Evolutionary conservation across 2,113 vertebrate species (phyloP), one percentile per base, ranked within the genome.

Genomic region (Gnathonemus echidnorhynchus): DNA sequence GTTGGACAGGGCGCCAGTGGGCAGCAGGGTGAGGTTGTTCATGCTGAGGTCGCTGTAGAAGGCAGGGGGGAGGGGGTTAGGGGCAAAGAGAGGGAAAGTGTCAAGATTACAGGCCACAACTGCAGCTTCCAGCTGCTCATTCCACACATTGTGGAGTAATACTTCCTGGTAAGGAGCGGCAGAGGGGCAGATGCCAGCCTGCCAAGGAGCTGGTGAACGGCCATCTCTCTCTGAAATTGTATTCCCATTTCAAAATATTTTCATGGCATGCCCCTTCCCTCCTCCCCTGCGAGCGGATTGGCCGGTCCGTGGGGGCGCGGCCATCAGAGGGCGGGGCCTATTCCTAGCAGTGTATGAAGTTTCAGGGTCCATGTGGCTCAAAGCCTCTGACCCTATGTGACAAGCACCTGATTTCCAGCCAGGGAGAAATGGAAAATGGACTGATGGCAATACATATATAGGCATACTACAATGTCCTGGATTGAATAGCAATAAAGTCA

Each of bases 21-120:
- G 92, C 92, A 98, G 92, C 92, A 94, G 95, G 74, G 96, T 97
- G 91, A 99, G 96, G 95, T 98, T 98, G 95, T 99, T 99, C 98
- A 99, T 99, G 91, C 98, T 99, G 94, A 99, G 97, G 94, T 98
- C 98, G 58, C 98, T 98, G 96, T 91, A 92, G 93, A 93, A 92
- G 94, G 1, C 88, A 1, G 70, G 8, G 90, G 77, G 0, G 89
- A 48, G 87, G 39, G 58, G 19, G 10, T 70, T 86, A 35, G 70
- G 87, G 88, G 50, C 66, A 88, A 87, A 95, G 94, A 95, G 88
- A 96, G 94, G 95, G 91, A 95, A 92, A 89, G 42, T 89, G 93
- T 96, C 94, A 95, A 92, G 83, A 93, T 0, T 1, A 91, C n/a
- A 87, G 86, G 88, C 93, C 91, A 93, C 92, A 92, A 91, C 90